Conservation (phyloP, 2,888 invertebrate species). For the Rhagium mordax region DNA sequence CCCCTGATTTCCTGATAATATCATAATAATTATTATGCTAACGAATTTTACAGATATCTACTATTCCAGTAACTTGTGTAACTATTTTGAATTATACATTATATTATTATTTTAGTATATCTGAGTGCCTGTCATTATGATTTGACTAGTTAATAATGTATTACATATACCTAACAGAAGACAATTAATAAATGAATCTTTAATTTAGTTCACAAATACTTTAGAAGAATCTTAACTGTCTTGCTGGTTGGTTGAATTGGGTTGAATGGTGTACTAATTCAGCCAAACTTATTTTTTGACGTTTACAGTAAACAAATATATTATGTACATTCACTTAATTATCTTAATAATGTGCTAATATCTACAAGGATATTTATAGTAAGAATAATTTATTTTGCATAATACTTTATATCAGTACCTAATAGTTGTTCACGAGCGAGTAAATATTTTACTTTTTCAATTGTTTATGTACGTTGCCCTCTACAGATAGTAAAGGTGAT, state of each 20-base stretch:
- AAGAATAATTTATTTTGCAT: neutral
- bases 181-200: neutral
- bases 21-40: too few relatives aligned
- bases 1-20: too few relatives aligned
- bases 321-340: too few relatives aligned
- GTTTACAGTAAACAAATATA: too few relatives aligned
- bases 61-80: too few relatives aligned
- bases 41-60: too few relatives aligned
- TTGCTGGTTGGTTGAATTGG: too few relatives aligned
- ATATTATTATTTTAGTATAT: neutral
- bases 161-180: neutral
- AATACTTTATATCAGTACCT: neutral
- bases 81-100: neutral
- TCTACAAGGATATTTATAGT: neutral
- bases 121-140: neutral
- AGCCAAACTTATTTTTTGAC: too few relatives aligned
- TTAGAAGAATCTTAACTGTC: neutral
- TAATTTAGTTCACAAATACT: neutral
- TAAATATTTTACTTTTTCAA: neutral
- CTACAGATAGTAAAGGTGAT: neutral
- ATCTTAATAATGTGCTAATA: neutral
- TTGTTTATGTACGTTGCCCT: constrained; percentile 11
- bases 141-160: neutral
- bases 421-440: neutral
- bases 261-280: too few relatives aligned